Evolutionary conservation across 2,888 invertebrate species (phyloP), one percentile per base, ranked within the genome.

Genomic region (Chaitophorus viminalis): DNA sequence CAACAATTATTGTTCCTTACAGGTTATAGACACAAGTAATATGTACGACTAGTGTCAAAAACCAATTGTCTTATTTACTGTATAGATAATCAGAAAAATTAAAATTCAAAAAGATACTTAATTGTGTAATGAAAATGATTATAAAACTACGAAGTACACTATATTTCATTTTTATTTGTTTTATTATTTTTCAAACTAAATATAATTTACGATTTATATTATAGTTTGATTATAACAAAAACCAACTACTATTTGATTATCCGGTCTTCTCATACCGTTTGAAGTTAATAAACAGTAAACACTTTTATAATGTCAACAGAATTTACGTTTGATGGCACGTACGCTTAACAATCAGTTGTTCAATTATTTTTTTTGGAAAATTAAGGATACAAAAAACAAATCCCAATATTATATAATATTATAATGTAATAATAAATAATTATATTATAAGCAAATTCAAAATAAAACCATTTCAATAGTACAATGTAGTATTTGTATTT

Each of bases 251-350:
- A 72, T 52, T 54, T 33, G 33, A 18, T 72, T 33, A 14, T 70
- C 72, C 52, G 17, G 72, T 72, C 52, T 72, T 82, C 72, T 82
- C 72, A 72, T 72, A 72, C n/a, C 82, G 52, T 52, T 82, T 33
- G 11, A 6, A 82, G 46, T 70, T 70, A 46, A 70, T 52, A 72
- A 82, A 82, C 82, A 46, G 52, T 52, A 72, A 82, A 82, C 82
- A 72, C 82, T 72, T 2, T n/a, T 82, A 72, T 52, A 82, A 72
- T 72, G 68, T 82, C 70, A 82, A 82, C 72, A 82, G 29, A 72
- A 72, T 82, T 82, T 72, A 31, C 46, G 81, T 82, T 82, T 52
- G 46, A 17, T 33, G 18, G 72, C 82, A 82, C 82, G 82, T 82
- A 70, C 72, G 18, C 25, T 68, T 21, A 39, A 81, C 33, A 39